Base-by-base conservation (phyloP, 2,113 vertebrate species). In the Rhombomys opimus region DNA sequence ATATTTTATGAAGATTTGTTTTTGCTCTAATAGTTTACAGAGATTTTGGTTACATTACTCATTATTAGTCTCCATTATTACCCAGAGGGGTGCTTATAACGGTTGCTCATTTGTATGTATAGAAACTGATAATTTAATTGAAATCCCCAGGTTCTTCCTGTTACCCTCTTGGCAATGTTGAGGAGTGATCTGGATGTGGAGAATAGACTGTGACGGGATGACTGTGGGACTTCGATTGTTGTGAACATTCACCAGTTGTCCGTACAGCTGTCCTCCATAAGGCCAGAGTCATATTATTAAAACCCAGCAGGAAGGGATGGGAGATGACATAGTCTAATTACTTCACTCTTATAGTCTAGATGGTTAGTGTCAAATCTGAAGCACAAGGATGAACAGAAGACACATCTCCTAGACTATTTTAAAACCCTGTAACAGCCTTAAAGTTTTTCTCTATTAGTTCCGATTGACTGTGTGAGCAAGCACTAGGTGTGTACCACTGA, bases 21-120 rank as follows among this genome's bases (percentile, higher is more conserved):
- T 91, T 85, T 88, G 50, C 67, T 57, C 22, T 81, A 75, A 61
- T 81, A 89, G 87, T 81, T 89, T 32, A 75, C 57, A 80, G 88
- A 89, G 52, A 35, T 7, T 57, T 94, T 93, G n/a, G 27, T 87
- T 30, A 35, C 1, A 27, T 80, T 76, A 76, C n/a, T 93, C 25
- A 70, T 65, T 76, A 38, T 87, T 70, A 61, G 57, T 41, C 50
- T 88, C 70, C 30, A 30, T 70, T 73, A 94, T 85, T 92, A 67
- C 20, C 38, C 57, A 41, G 63, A 50, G 32, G 78, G 25, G 89
- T 95, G 41, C 52, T n/a, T 63, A 90, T 87, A 22, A 23, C 54
- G 68, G 1, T 89, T 35, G 38, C 50, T 59, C 22, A 84, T 93
- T 76, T 65, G 41, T 41, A 0, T 73, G 11, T 87, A 2, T 90